Conservation (phyloP, 2,113 vertebrate species). For the Apeltes quadracus region DNA sequence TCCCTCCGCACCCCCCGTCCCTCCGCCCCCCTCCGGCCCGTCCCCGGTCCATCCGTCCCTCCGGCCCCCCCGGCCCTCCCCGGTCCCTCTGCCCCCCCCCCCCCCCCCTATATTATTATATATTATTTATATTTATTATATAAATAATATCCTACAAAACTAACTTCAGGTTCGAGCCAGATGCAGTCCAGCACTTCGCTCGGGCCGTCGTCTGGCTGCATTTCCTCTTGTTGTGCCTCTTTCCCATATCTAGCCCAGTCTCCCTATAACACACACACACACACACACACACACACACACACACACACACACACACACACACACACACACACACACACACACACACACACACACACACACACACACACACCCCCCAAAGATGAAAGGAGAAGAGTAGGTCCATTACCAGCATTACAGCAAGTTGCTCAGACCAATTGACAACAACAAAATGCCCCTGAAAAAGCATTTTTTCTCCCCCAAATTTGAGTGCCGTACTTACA, state of each 20-base stretch:
- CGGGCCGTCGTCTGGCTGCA: slow-evolving; percentile 76
- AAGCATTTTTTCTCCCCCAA: slow-evolving; percentile 86
- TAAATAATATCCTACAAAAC: no score
- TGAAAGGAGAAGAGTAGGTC: slow-evolving; percentile 93
- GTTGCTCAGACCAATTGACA: slow-evolving; percentile 86
- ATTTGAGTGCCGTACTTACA: slow-evolving; percentile 95
- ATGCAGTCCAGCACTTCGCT: no score
- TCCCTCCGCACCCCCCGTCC: no score
- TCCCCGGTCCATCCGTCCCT: no score
- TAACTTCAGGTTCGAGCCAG: no score
- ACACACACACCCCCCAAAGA: slow-evolving; percentile 78
- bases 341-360: slow-evolving; percentile 44
- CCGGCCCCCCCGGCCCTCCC: no score
- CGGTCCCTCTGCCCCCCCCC: no score
- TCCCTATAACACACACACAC: slow-evolving; percentile 27
- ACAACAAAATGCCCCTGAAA: slow-evolving; percentile 92
- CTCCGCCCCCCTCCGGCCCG: no score
- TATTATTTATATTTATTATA: no score
- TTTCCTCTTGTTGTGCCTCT: slow-evolving; percentile 78
- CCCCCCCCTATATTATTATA: no score
- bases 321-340: slow-evolving; percentile 30
- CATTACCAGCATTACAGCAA: slow-evolving; percentile 96
- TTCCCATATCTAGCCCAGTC: slow-evolving; percentile 73
- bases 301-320: slow-evolving; percentile 49
- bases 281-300: slow-evolving; percentile 15